Percentiles rank a stretch among this genome's conserved stretches.
Conservation (phyloP, 2,888 invertebrate genomes). For the Limnephilus marmoratus region DNA sequence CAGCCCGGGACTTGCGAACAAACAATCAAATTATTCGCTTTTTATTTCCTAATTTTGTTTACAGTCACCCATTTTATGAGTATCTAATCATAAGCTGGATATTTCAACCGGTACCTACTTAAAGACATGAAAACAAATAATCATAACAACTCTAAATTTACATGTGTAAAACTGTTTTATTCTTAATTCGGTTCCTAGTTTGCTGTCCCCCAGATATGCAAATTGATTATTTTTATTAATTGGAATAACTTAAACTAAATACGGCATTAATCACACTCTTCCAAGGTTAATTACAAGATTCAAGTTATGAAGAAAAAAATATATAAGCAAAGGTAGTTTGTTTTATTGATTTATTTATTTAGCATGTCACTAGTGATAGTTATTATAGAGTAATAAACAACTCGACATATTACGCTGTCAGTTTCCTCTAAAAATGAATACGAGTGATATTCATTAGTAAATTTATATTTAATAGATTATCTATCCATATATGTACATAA, state of each 20-base stretch:
- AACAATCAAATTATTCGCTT: background rate
- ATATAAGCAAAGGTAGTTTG: background rate
- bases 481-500: too few species aligned
- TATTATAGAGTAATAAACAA: background rate
- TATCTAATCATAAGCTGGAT: too few species aligned
- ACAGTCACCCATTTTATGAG: background rate
- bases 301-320: background rate
- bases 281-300: background rate
- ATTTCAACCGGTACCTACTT: too few species aligned
- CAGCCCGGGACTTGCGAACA: background rate
- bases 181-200: background rate
- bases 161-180: background rate
- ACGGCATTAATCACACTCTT: background rate
- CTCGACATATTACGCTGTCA: background rate
- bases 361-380: background rate
- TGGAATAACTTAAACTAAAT: background rate
- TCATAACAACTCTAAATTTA: background rate
- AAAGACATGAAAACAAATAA: background rate
- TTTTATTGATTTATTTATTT: background rate
- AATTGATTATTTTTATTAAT: background rate
- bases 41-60: background rate
- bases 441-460: too few species aligned
- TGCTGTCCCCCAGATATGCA: background rate
- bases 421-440: too few species aligned
- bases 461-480: too few species aligned